Conservation (phyloP, 2,113 vertebrate species). For the Pimephales promelas region DNA sequence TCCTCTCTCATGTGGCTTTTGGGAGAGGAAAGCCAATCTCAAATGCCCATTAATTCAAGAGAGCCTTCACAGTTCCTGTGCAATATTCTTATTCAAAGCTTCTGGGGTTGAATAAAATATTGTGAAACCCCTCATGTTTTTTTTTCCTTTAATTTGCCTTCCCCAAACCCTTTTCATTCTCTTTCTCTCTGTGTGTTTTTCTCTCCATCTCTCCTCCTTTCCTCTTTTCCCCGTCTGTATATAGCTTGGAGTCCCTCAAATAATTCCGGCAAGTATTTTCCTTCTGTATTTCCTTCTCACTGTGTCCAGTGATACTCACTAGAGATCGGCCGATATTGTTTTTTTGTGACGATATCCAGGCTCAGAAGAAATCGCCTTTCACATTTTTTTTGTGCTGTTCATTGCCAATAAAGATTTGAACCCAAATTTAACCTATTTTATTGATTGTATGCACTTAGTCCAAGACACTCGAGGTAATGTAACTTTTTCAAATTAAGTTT, state of each 20-base stretch:
- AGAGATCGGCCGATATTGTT: constrained; percentile 16
- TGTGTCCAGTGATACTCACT: not conserved
- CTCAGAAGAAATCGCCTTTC: not conserved
- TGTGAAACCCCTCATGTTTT: constrained; percentile 66
- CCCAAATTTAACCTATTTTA: not conserved
- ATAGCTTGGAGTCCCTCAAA: constrained; percentile 75
- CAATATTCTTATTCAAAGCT: constrained; percentile 74
- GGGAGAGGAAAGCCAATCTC: constrained; percentile 33
- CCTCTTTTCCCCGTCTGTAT: constrained; percentile 42
- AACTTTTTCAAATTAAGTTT: too few species aligned
- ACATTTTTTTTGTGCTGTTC: not conserved
- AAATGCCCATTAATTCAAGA: not conserved
- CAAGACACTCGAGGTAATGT: too few species aligned
- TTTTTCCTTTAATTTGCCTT: constrained; percentile 39
- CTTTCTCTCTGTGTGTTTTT: constrained; percentile 33
- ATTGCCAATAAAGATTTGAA: not conserved
- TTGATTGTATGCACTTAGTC: too few species aligned
- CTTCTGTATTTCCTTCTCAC: constrained; percentile 57
- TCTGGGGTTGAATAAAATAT: constrained; percentile 73
- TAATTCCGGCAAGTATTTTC: constrained; percentile 73
- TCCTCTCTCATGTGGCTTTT: constrained; percentile 45
- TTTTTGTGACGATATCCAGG: not conserved
- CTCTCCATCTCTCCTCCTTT: constrained; percentile 23
- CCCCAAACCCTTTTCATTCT: constrained; percentile 50
- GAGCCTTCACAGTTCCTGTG: constrained; percentile 27